Evolutionary conservation across 2,797 vertebrate species (phyloP), one percentile per base, ranked within the genome.

Genomic region (Argyrosomus regius): DNA sequence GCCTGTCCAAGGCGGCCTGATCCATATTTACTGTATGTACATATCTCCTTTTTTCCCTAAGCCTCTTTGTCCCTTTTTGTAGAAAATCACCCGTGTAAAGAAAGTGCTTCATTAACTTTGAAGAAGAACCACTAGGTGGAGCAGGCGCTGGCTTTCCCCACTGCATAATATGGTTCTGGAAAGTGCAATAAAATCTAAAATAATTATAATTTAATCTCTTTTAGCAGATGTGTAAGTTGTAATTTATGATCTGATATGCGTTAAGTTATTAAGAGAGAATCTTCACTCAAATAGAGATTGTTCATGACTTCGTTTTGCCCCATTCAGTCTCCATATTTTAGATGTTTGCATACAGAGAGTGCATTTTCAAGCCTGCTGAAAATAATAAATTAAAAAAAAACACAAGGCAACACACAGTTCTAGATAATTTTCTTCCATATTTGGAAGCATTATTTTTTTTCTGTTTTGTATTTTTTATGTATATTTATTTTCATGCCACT

Each of bases 401-500:
- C 69, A 82, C 62, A 85, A 85, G 76, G 80, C 85, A 82, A 89
- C 86, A 85, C 91, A 90, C 89, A 82, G 88, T 93, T 94, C 74
- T 82, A 80, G 35, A 86, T 91, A 3, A 87, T 89, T 92, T 92
- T 95, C 93, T 96, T 96, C 93, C 94, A 95, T 90, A 93, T 95
- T 92, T 94, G 95, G 95, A 96, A 95, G 95, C 49, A 53, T 79
- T 88, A 82, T 14, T 79, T 77, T 91, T 85, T 77, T 91, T 86
- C 24, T 67, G 78, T 72, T 91, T 91, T 89, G 67, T 91, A 90
- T 90, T 88, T 88, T 90, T 75, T 84, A 87, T 92, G 88, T 93
- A 89, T 95, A 93, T 95, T 94, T 95, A 95, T 95, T 94, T 92
- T 92, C 87, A 91, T 91, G 80, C 71, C 72, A 88, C 81, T 80